Evolutionary conservation across 2,888 invertebrate species (phyloP).

Genomic region (Nasonovia ribisnigri): DNA sequence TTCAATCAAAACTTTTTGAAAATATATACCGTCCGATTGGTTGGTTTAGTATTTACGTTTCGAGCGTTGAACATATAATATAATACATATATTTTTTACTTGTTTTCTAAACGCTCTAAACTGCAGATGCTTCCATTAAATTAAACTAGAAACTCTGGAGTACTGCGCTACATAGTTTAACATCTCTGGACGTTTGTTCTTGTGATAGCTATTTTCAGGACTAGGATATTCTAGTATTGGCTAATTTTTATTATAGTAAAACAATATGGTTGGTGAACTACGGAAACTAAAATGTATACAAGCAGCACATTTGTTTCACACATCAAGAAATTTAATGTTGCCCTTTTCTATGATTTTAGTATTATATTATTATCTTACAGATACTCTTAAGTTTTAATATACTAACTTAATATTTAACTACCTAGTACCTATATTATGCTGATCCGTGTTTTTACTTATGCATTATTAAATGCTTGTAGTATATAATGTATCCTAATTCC

Average conservation of each 20-base stretch:
- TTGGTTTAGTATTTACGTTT: not conserved
- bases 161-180: not conserved
- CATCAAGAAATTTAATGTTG: not conserved
- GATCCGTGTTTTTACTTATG: not conserved
- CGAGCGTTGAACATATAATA: not conserved
- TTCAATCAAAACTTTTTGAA: slow-evolving; percentile 39
- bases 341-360: not conserved
- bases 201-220: not conserved
- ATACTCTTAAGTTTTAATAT: not conserved
- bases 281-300: not conserved
- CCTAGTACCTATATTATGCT: too few relatives aligned
- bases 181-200: not conserved
- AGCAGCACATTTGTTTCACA: not conserved
- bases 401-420: too few relatives aligned
- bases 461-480: not conserved
- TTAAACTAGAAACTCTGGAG: not conserved
- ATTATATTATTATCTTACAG: not conserved
- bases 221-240: not conserved
- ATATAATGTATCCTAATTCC: not conserved
- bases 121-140: not conserved
- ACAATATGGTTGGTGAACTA: not conserved
- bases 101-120: not conserved
- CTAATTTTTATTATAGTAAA: not conserved
- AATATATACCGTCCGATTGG: slow-evolving; percentile 7
- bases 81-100: not conserved